These are phyloP conservation scores for Pundamilia nyererei DNA, from an alignment of 2,113 vertebrate genomes.

Conservation along the genomic window DNA sequence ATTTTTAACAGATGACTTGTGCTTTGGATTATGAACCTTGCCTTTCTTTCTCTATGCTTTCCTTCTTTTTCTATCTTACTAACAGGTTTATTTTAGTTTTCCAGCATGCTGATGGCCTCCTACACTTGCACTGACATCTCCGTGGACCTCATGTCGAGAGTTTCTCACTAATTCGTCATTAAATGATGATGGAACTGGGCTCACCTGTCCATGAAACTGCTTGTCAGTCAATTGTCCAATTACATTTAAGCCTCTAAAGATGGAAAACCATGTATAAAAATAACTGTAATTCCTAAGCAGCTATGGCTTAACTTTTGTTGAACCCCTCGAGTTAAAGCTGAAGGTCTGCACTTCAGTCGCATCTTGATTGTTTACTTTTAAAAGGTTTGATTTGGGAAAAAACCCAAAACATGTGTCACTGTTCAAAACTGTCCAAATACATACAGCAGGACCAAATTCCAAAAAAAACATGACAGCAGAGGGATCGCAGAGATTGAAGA, in stretches of 20 bases:
- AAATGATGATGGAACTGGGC: neutral
- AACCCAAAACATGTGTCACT: neutral
- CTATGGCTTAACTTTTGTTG: neutral
- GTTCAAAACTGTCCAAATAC: neutral
- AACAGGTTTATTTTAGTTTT: neutral
- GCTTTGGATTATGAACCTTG: neutral
- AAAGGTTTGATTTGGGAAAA: neutral
- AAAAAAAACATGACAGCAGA: accelerated
- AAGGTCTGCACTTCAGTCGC: neutral
- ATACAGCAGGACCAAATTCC: neutral
- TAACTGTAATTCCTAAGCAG: neutral
- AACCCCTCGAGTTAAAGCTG: neutral
- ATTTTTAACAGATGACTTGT: neutral
- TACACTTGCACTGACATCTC: neutral
- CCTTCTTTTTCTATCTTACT: neutral
- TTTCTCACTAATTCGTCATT: neutral
- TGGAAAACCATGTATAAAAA: neutral
- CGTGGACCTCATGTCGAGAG: neutral
- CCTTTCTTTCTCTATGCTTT: neutral
- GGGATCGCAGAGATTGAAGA: neutral
- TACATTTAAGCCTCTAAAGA: neutral
- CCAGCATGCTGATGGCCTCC: neutral
- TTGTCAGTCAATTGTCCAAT: neutral
- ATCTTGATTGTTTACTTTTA: neutral
- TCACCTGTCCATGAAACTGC: neutral